These are phyloP conservation scores for Piezodorus guildinii DNA, from an alignment of 1,140 invertebrate genomes.

Conservation along the genomic window DNA sequence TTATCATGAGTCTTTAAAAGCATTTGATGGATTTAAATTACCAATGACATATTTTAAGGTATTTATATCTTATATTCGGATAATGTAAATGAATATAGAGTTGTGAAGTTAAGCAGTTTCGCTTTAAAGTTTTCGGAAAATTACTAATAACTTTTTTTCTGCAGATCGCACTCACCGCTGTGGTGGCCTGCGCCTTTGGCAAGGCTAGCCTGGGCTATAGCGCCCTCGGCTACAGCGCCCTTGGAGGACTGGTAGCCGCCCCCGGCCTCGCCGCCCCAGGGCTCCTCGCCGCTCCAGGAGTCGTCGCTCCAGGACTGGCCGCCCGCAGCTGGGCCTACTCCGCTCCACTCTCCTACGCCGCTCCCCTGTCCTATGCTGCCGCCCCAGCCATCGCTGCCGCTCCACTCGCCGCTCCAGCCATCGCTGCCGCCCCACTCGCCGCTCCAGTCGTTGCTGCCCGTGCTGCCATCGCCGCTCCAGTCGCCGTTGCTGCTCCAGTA, in stretches of 20 bases:
- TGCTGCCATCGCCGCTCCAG: conserved; percentile 17
- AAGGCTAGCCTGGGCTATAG: conserved; percentile 24
- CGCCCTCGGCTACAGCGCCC: conserved; percentile 21
- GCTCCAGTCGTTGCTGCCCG: conserved; percentile 11
- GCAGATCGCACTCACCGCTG: conserved; percentile 32
- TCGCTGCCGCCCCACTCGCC: conserved; percentile 24
- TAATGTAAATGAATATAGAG: too few species aligned
- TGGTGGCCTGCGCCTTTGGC: conserved; percentile 29
- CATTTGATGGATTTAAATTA: too few species aligned
- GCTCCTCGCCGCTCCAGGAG: conserved; percentile 21
- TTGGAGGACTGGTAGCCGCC: conserved; percentile 25
- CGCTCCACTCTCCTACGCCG: conserved; percentile 16
- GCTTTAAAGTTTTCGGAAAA: too few species aligned
- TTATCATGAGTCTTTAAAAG: too few species aligned
- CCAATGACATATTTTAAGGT: too few species aligned
- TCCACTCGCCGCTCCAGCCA: conserved; percentile 28
- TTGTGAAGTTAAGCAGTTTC: too few species aligned
- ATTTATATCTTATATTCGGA: too few species aligned
- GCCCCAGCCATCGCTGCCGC: conserved; percentile 21
- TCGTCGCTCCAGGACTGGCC: conserved; percentile 33
- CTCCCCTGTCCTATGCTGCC: conserved; percentile 23
- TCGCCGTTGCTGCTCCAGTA: conserved; percentile 23
- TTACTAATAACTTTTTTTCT: conserved; percentile 1
- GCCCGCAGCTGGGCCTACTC: conserved; percentile 22
- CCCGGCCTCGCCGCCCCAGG: conserved; percentile 14